Base-by-base conservation (phyloP, 35 echinoderm and acorn worm genomes). In the Eucidaris tribuloides region DNA sequence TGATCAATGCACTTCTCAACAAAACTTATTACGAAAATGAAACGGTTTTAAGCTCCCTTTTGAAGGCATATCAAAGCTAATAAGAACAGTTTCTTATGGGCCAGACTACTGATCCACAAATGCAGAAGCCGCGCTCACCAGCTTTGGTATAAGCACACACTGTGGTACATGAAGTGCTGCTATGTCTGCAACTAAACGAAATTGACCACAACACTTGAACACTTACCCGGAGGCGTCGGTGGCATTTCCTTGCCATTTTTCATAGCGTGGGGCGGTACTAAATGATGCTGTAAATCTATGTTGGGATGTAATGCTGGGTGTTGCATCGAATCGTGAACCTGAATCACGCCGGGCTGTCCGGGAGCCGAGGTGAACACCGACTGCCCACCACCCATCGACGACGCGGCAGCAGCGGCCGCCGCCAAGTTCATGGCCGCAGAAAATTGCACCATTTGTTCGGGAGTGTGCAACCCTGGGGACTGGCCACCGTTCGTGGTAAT, bases 161-260 rank as follows among this genome's bases (percentile, higher is more conserved):
- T n/a, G n/a, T n/a, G n/a, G n/a, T n/a, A n/a, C n/a, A n/a, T n/a
- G n/a, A n/a, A n/a, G n/a, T n/a, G n/a, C 7, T 61, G 58, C 32
- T 28, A 4, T 60, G 57, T 28, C 30, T 4, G 22, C 17, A n/a
- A 27, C 32, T 18, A 30, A 7, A 61, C 17, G 32, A 5, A 13
- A 23, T 61, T 28, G 1, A 32, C 7, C 13, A 4, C 5, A 64
- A 7, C 22, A 25, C 61, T 64, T 64, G 28, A 27, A 28, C 19
- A 64, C 61, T 74, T 4, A 13, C 64, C 31, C 15, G 20, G n/a
- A 7, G 19, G 30, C 31, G 2, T 5, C 4, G 31, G 64, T 35
- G 37, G 68, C 23, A 74, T 1, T 40, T 74, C 30, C 63, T 32
- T 74, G 37, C 68, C 68, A 25, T 74, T 74, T 22, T 74, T 74